phyloP scores from a whole-genome alignment of 2,888 invertebrate species.

The Amitus sp. region DNA sequence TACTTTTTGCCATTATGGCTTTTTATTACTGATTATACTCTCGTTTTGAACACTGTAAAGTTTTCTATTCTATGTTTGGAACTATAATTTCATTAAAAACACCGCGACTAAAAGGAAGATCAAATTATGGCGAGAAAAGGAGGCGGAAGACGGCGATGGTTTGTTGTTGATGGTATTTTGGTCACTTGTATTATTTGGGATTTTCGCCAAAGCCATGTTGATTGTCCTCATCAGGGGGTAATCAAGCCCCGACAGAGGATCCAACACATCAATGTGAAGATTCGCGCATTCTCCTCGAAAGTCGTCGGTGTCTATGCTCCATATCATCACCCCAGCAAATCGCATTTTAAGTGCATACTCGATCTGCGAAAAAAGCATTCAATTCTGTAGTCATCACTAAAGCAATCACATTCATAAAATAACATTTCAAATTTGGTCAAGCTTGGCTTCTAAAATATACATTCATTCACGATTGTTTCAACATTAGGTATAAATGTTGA shows the following conservation, averaged over 20 bases:
- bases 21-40: no score
- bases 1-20: no score
- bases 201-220: constrained; percentile 73
- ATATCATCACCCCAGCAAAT: constrained; percentile 86
- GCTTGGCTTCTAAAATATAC: no score
- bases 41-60: neutral
- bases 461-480: no score
- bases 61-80: neutral
- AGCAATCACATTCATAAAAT: no score
- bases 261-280: constrained; percentile 41
- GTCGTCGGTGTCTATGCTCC: constrained; percentile 92
- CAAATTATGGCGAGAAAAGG: constrained; percentile 6
- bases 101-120: constrained; percentile 3
- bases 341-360: constrained; percentile 45
- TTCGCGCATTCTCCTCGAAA: constrained; percentile 76
- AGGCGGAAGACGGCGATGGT: constrained; percentile 7
- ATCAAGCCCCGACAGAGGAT: constrained; percentile 58
- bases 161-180: constrained; percentile 12
- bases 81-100: constrained; percentile 3
- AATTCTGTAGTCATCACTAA: no score
- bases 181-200: constrained; percentile 66
- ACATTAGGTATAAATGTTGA: no score
- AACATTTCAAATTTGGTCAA: no score
- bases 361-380: constrained; percentile 39
- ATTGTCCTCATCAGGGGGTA: constrained; percentile 80